Base-by-base conservation (phyloP, 2,888 invertebrate genomes). In the Nebria brevicollis region DNA sequence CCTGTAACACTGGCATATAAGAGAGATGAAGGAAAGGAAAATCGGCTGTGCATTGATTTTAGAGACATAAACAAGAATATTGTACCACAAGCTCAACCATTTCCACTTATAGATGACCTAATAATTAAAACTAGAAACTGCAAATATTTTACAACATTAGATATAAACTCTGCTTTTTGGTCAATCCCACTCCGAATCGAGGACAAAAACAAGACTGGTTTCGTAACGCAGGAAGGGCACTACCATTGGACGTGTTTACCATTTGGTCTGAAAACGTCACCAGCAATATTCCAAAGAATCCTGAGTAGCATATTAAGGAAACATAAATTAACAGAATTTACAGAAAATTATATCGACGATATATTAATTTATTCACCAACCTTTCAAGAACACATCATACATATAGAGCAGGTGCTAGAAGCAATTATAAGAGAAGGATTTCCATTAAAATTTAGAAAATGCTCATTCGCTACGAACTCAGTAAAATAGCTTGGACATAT, bases 191-290 rank as follows among this genome's bases (percentile, higher is more conserved):
- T 75, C 15, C 66, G 76, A 7, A 66, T 76, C 66, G 25, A n/a
- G 26, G 76, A 76, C 41, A 76, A 66, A 76, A 15, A 66, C n/a
- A 76, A 76, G 20, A 75, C 75, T n/a, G 20, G 20, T 20, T 20
- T 20, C 20, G 20, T 20, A 20, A 20, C 1, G 10, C 75, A 75
- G 34, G 75, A 41, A 20, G 75, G 75, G 66, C 76, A 26, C 54
- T 76, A 65, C 66, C 66, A 76, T 8, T 76, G 76, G 66, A 76
- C 76, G 11, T 76, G 76, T 66, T 76, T 65, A 25, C 76, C 76
- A 76, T 76, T 76, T 66, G 76, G 76, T 8, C 66, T 76, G 25
- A 76, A 76, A 66, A 76, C 66, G 3, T 66, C 76, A 26, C 76
- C 76, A 26, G 76, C 76, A n/a, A 76, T 76, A 26, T 76, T 76